Evolutionary conservation across 2,797 vertebrate genomes (phyloP).

Genomic region (Poeciliopsis presidionis): DNA sequence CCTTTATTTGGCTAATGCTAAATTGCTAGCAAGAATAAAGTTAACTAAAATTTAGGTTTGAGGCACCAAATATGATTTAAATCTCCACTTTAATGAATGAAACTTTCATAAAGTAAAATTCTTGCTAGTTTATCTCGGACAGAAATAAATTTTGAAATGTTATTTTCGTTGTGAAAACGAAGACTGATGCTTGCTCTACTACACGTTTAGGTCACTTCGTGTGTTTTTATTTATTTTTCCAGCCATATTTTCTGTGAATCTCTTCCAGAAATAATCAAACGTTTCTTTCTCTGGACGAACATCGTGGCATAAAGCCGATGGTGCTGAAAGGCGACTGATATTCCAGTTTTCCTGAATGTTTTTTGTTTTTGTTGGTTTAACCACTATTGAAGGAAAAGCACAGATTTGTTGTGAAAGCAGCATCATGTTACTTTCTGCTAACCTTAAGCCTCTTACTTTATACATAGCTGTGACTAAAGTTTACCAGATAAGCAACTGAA

Average conservation of each 20-base stretch:
- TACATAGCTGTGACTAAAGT: slow-evolving; percentile 46
- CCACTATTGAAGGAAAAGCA: slow-evolving; percentile 55
- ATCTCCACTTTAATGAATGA: not conserved
- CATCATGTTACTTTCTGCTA: slow-evolving; percentile 35
- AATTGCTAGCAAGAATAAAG: not conserved
- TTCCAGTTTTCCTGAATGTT: slow-evolving; percentile 8
- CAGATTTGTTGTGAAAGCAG: slow-evolving; percentile 31
- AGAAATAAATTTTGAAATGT: not conserved
- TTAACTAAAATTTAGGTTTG: not conserved
- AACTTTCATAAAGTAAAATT: not conserved
- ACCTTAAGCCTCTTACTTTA: slow-evolving; percentile 30
- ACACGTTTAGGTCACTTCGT: not conserved
- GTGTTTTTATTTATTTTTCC: not conserved
- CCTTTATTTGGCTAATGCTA: slow-evolving; percentile 3
- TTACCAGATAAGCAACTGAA: slow-evolving; percentile 51
- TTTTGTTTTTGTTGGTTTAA: slow-evolving; percentile 12
- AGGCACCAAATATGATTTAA: not conserved
- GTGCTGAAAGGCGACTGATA: not conserved
- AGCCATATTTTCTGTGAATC: not conserved
- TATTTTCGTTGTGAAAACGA: not conserved
- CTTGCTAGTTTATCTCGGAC: too few species aligned
- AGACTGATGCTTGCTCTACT: not conserved
- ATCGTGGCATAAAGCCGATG: slow-evolving; percentile 36
- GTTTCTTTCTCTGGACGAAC: not conserved
- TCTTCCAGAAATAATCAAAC: not conserved